Percentiles rank a stretch among this genome's conserved stretches.
Conservation (phyloP, 2,113 vertebrate genomes). For the Elanus axillaris region DNA sequence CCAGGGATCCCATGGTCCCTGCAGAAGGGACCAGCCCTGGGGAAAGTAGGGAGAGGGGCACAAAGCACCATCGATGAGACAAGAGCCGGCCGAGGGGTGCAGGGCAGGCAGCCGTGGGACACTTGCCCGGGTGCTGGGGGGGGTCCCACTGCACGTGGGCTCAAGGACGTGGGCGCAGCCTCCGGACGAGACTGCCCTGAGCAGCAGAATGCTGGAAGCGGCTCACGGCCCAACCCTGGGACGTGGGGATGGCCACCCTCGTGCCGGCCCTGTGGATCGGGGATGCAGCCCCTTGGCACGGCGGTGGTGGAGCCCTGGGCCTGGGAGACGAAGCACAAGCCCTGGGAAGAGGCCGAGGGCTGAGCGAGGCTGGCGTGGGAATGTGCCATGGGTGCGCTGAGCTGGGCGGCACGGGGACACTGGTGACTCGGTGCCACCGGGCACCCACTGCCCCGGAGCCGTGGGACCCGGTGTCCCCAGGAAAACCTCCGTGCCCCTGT, state of each 20-base stretch:
- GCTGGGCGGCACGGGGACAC: neutral
- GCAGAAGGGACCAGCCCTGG: too few relatives aligned
- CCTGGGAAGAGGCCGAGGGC: neutral
- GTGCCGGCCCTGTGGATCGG: fast-evolving
- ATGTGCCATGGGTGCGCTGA: fast-evolving
- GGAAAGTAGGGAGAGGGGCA: too few relatives aligned
- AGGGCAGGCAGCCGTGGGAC: too few relatives aligned
- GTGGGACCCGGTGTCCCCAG: neutral
- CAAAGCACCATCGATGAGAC: too few relatives aligned
- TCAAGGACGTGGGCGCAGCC: too few relatives aligned
- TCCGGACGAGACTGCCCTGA: too few relatives aligned
- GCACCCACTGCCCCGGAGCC: neutral
- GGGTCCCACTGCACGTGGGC: too few relatives aligned
- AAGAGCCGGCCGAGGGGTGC: too few relatives aligned
- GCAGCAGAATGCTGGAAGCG: neutral
- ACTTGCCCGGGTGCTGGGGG: too few relatives aligned
- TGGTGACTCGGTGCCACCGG: fast-evolving
- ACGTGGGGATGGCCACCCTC: fast-evolving
- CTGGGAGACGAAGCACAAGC: neutral
- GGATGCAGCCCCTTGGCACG: neutral
- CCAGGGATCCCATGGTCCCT: too few relatives aligned
- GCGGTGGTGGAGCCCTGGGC: neutral
- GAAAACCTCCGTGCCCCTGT: fast-evolving
- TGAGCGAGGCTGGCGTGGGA: neutral
- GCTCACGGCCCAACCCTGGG: neutral